Conservation (phyloP, 2,797 vertebrate species). For the Valencia hispanica region DNA sequence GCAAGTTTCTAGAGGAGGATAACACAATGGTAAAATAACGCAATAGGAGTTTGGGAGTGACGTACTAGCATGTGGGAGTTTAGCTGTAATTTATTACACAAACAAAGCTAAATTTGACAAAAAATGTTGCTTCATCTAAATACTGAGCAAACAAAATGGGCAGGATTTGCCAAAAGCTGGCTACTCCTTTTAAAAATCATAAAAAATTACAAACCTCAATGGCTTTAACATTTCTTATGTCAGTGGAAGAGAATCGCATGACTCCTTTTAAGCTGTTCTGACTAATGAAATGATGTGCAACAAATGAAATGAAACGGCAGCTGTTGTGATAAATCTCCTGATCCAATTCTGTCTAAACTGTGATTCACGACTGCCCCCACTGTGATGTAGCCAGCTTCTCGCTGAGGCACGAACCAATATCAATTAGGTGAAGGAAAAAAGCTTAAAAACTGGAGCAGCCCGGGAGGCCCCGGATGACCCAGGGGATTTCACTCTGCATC, state of each 20-base stretch:
- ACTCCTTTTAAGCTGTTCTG: constrained; percentile 34
- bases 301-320: constrained; percentile 50
- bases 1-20: constrained; percentile 61
- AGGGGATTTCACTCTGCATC: constrained; percentile 64
- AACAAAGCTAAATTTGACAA: constrained; percentile 4
- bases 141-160: not conserved
- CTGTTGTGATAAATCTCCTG: constrained; percentile 61
- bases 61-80: not conserved
- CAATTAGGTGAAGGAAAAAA: constrained; percentile 72
- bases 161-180: constrained; percentile 4
- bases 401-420: constrained; percentile 64
- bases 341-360: constrained; percentile 70
- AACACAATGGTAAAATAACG: constrained; percentile 10
- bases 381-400: constrained; percentile 54
- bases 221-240: constrained; percentile 22
- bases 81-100: not conserved
- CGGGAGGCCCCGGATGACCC: constrained; percentile 61
- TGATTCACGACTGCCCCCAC: constrained; percentile 57
- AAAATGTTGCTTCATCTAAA: not conserved
- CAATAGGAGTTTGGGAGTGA: not conserved
- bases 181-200: constrained; percentile 23
- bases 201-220: constrained; percentile 23
- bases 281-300: constrained; percentile 56
- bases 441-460: constrained; percentile 66
- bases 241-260: constrained; percentile 11